Conservation (phyloP, 2,113 vertebrate species). For the Chionis minor region DNA sequence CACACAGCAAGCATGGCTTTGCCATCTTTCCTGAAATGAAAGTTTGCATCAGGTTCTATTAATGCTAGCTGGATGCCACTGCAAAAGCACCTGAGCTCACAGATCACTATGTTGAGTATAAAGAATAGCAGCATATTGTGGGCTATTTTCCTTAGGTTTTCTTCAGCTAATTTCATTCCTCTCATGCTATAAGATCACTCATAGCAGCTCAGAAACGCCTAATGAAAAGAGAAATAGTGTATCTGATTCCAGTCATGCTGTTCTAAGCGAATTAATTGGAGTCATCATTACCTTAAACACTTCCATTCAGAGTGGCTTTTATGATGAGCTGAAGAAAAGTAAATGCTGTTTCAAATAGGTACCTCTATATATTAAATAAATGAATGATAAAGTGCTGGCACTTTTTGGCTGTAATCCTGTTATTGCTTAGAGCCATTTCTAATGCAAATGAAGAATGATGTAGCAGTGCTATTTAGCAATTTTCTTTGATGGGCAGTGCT, state of each 20-base stretch:
- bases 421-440: conserved; percentile 65
- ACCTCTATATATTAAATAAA: conserved; percentile 65
- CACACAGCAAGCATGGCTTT: background rate
- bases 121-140: background rate
- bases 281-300: conserved; percentile 56
- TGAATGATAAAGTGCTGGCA: conserved; percentile 53
- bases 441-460: conserved; percentile 60
- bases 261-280: conserved; percentile 43
- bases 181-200: background rate
- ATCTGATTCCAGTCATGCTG: conserved; percentile 18
- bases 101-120: background rate
- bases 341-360: conserved; percentile 66
- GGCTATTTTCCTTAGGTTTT: background rate
- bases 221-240: conserved; percentile 36
- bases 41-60: background rate
- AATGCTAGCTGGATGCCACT: background rate
- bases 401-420: conserved; percentile 58
- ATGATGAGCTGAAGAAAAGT: conserved; percentile 60
- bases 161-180: background rate
- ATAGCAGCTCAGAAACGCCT: conserved; percentile 8
- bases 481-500: conserved; percentile 58
- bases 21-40: background rate
- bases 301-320: conserved; percentile 52
- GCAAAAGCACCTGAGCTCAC: background rate
- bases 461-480: conserved; percentile 39